Base-by-base conservation (phyloP, 1,140 invertebrate species). In the Frieseomelitta varia region DNA sequence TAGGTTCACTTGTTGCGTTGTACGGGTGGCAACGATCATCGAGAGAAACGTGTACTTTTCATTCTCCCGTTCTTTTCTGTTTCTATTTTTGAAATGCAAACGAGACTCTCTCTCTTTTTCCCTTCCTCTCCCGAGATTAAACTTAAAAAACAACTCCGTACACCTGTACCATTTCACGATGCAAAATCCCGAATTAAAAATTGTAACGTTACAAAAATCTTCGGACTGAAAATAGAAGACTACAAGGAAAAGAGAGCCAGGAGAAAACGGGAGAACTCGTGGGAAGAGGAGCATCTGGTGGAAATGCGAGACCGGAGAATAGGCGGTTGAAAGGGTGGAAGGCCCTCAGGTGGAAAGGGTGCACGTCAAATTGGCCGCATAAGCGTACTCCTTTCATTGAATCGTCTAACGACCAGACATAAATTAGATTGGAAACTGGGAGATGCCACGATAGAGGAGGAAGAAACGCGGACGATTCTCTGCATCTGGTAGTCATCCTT, bases 401-500 rank as follows among this genome's bases (percentile, higher is more conserved):
- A 76, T 78, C 83, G 71, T 69, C 82, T 88, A 90, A 91, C 88
- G 90, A 88, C 77, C 79, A 81, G 79, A 90, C 85, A 89, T 87
- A 91, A 91, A 91, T 91, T 91, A 88, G 85, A 91, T 91, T 84
- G 90, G 84, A 85, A 88, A 73, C 79, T 79, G 71, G 75, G 71
- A 39, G 77, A 47, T 27, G 51, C 61, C 34, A 19, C 11, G 73
- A 30, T 30, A 2, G 30, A 30, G 34, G 30, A 21, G 63, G 51
- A 75, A 34, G 78, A 69, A 47, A 68, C 65, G 30, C 65, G 67
- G 78, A 27, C 78, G 65, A 72, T 87, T 84, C 55, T 75, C 80
- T 39, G 80, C 80, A 65, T 82, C 72, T 67, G 47, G 27, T 76
- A 67, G 56, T 47, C 51, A n/a, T 56, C 17, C 61, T 30, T 53